phyloP scores from a whole-genome alignment of 1,140 invertebrate species.

The Leptinotarsa lineolata region DNA sequence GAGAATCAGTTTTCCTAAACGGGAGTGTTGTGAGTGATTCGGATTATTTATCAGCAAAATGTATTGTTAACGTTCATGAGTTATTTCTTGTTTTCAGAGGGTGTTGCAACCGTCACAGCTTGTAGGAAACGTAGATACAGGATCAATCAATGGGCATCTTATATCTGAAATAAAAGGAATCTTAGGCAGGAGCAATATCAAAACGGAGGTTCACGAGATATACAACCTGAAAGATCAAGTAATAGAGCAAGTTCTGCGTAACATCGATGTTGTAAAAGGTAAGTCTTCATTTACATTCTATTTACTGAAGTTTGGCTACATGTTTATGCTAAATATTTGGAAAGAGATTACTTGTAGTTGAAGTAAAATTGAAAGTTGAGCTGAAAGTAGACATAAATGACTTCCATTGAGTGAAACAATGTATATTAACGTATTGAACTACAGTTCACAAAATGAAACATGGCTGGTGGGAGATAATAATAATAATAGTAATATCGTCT shows the following conservation, averaged over 20 bases:
- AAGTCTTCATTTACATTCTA: background rate
- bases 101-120: slow-evolving; percentile 33
- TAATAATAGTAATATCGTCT: no score
- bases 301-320: no score
- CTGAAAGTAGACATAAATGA: no score
- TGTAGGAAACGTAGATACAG: slow-evolving; percentile 37
- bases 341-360: no score
- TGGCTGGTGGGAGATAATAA: no score
- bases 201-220: slow-evolving; percentile 7
- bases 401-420: no score
- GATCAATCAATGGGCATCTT: slow-evolving; percentile 41
- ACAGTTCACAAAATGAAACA: no score
- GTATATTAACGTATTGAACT: no score
- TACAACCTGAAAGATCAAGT: slow-evolving; percentile 1
- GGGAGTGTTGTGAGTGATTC: slow-evolving; percentile 41
- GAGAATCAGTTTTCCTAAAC: slow-evolving; percentile 30
- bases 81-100: slow-evolving; percentile 31
- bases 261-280: background rate
- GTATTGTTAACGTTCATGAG: background rate
- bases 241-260: slow-evolving; percentile 14
- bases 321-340: no score
- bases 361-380: no score
- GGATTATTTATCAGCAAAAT: background rate
- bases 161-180: slow-evolving; percentile 28
- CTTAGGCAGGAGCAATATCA: slow-evolving; percentile 1